Evolutionary conservation across 1,140 invertebrate genomes (phyloP).

Genomic region (Drosophila carrolli): DNA sequence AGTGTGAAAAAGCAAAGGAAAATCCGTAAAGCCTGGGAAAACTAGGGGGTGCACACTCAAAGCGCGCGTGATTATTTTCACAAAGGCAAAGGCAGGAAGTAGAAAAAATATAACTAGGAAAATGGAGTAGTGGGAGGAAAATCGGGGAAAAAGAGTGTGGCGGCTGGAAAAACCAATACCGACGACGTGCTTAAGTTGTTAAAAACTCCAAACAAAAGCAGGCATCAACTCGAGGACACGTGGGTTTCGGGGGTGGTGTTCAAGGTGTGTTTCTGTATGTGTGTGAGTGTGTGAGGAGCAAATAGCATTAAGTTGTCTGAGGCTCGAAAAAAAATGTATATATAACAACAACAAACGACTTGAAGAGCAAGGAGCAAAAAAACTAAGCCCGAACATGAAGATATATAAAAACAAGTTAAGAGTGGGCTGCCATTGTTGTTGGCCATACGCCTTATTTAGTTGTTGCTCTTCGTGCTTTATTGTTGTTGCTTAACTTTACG

Average conservation of each 20-base stretch:
- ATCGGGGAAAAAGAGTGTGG: slow-evolving; percentile 37
- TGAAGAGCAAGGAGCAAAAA: slow-evolving; percentile 24
- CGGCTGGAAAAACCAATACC: slow-evolving; percentile 76
- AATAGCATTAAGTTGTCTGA: slow-evolving; percentile 82
- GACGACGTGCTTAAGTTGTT: slow-evolving; percentile 82
- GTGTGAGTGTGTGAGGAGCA: slow-evolving; percentile 55
- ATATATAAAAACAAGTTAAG: slow-evolving; percentile 35
- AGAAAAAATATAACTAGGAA: slow-evolving; percentile 49
- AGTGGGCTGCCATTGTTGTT: slow-evolving; percentile 50
- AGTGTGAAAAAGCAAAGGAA: slow-evolving; percentile 79
- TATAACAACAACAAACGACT: slow-evolving; percentile 29
- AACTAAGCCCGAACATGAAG: slow-evolving; percentile 56
- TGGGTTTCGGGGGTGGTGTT: background rate
- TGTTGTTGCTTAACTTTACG: slow-evolving; percentile 71
- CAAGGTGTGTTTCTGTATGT: slow-evolving; percentile 27
- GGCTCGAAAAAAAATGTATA: slow-evolving; percentile 53
- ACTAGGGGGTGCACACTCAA: slow-evolving; percentile 44
- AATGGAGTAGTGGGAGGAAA: slow-evolving; percentile 21
- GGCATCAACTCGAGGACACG: slow-evolving; percentile 19
- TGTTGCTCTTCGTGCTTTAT: slow-evolving; percentile 64
- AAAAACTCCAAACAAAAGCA: slow-evolving; percentile 76
- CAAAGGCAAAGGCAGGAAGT: slow-evolving; percentile 79
- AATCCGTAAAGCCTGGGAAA: slow-evolving; percentile 45
- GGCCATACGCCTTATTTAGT: slow-evolving; percentile 71
- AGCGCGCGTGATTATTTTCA: slow-evolving; percentile 82